phyloP scores from a whole-genome alignment of 2,888 invertebrate genomes.

The Unio pictorum region DNA sequence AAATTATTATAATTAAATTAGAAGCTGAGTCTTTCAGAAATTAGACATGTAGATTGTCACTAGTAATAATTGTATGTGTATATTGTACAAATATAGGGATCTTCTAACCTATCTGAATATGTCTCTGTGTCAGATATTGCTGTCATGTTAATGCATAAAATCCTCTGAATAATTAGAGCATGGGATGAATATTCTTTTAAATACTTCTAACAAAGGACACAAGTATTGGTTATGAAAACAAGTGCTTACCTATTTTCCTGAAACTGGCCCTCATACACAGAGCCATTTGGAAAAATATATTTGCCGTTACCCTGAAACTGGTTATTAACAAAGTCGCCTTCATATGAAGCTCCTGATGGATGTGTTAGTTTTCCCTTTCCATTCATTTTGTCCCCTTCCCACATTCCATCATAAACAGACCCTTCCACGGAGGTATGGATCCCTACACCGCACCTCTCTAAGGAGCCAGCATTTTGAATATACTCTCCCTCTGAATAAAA shows the following conservation, averaged over 20 bases:
- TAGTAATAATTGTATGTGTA: too few relatives aligned
- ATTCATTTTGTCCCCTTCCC: slow-evolving; percentile 69
- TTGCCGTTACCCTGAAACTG: slow-evolving; percentile 68
- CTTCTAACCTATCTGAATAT: too few relatives aligned
- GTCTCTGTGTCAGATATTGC: too few relatives aligned
- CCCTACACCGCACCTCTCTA: slow-evolving; percentile 64
- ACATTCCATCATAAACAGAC: slow-evolving; percentile 63
- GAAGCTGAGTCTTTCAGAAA: too few relatives aligned
- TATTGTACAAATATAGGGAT: too few relatives aligned
- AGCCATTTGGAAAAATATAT: slow-evolving; percentile 69
- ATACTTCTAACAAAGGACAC: too few relatives aligned
- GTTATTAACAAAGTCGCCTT: slow-evolving; percentile 68
- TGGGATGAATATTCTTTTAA: too few relatives aligned
- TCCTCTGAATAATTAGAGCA: too few relatives aligned
- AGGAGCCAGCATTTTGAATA: slow-evolving; percentile 51
- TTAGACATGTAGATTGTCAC: too few relatives aligned
- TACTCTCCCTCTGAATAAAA: slow-evolving; percentile 65
- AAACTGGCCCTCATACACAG: slow-evolving; percentile 67
- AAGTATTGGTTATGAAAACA: too few relatives aligned
- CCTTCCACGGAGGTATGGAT: slow-evolving; percentile 62
- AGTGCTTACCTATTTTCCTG: slow-evolving; percentile 64
- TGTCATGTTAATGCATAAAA: too few relatives aligned
- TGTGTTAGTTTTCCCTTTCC: slow-evolving; percentile 64
- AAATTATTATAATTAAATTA: too few relatives aligned
- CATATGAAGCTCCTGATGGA: slow-evolving; percentile 63